Base-by-base conservation (phyloP, 2,888 invertebrate species). In the Andricus curvator region DNA sequence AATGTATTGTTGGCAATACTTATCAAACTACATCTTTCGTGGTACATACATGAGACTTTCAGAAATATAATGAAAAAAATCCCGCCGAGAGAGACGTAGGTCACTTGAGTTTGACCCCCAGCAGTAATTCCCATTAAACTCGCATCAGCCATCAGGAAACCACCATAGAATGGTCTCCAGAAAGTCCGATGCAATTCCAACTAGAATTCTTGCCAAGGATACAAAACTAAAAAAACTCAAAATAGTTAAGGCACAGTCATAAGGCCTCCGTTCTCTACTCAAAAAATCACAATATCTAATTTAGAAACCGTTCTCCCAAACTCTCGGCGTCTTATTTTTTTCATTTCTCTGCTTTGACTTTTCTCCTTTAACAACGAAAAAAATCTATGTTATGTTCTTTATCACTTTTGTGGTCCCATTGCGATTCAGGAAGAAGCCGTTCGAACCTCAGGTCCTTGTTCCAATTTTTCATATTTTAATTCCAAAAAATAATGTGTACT, bases 341-440 rank as follows among this genome's bases (percentile, higher is more conserved):
- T 60, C 83, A 82, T 78, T 86, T 80, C 84, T 83, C 85, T 85
- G 85, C 80, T 85, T 87, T 85, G 83, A 84, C 83, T 82, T 79
- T 79, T 82, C 82, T 85, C 85, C 81, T 85, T 83, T 87, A 85
- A 88, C 85, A 88, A 88, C 86, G 88, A 89, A 89, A 74, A 70
- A 56, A 88, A 86, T 85, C 85, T 87, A 85, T 86, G 85, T 87
- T 87, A 85, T 86, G 85, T 87, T 87, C 84, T 89, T 87, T 91
- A 91, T 91, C 91, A 91, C 91, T 89, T 89, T 89, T 88, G 85
- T 90, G 91, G 91, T 90, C 90, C 91, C 90, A 89, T 88, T 88
- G 88, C 89, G 88, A 88, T 87, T 87, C 86, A 83, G 87, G 87
- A 88, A 86, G 87, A 90, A 90, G 88, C 86, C 88, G 88, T 87